Percentiles rank a stretch among this genome's conserved stretches.
Evolutionary conservation across 2,113 vertebrate species (phyloP).

Genomic region (Galemys pyrenaicus): DNA sequence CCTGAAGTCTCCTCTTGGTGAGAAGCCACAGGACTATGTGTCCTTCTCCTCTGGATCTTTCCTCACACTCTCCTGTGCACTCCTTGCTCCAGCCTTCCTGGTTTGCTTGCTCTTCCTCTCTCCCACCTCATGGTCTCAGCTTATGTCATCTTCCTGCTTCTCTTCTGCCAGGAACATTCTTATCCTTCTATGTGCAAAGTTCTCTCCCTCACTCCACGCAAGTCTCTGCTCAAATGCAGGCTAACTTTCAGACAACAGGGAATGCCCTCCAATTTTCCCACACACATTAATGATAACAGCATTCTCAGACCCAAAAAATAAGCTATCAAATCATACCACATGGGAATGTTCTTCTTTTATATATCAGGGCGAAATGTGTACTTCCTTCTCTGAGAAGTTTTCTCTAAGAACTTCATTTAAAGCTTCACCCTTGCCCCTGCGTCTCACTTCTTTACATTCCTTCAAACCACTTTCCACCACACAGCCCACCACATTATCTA

Average conservation of each 20-base stretch:
- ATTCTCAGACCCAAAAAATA: too few relatives aligned
- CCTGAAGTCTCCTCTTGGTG: not conserved
- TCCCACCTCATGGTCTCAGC: not conserved
- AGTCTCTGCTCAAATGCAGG: not conserved
- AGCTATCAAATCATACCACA: too few relatives aligned
- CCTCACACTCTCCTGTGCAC: accelerated
- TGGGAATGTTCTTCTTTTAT: too few relatives aligned
- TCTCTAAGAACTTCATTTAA: not conserved
- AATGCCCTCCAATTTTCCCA: too few relatives aligned
- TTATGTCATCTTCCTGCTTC: not conserved
- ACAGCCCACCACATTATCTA: too few relatives aligned
- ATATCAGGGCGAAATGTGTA: too few relatives aligned
- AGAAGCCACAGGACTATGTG: not conserved
- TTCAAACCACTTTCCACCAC: not conserved
- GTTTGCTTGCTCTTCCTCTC: not conserved
- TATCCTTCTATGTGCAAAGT: not conserved
- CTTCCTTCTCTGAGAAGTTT: not conserved
- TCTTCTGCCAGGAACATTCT: not conserved
- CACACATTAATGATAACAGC: too few relatives aligned
- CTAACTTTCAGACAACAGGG: too few relatives aligned
- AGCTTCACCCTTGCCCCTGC: too few relatives aligned
- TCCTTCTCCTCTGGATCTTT: not conserved
- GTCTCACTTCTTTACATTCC: not conserved
- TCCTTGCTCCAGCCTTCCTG: not conserved
- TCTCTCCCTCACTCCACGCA: accelerated